phyloP scores from a whole-genome alignment of 1,140 invertebrate species.

The Wasmannia auropunctata region DNA sequence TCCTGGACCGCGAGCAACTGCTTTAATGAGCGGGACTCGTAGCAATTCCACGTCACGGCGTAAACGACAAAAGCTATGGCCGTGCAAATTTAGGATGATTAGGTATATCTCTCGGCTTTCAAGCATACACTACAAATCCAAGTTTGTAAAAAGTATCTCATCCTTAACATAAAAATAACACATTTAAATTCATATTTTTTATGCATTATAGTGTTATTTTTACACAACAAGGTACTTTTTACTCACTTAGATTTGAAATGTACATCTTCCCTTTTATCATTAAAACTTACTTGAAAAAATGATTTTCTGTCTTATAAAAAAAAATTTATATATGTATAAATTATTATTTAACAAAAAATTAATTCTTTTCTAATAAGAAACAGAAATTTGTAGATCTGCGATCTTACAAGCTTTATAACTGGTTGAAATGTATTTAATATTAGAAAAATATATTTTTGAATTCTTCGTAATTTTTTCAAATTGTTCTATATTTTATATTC shows the following conservation, averaged over 20 bases:
- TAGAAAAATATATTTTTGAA: background rate
- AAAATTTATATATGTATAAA: background rate
- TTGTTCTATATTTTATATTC: background rate
- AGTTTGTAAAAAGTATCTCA: too few species aligned
- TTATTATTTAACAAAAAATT: background rate
- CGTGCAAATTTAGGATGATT: background rate
- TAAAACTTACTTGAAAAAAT: background rate
- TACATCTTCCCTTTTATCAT: background rate
- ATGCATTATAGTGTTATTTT: too few species aligned
- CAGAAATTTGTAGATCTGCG: background rate
- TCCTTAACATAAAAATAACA: too few species aligned
- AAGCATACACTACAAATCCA: too few species aligned
- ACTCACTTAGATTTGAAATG: too few species aligned
- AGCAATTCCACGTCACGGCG: background rate
- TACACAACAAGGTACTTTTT: too few species aligned
- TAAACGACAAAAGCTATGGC: background rate
- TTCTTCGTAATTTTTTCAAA: background rate
- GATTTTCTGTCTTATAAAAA: background rate
- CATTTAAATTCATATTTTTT: too few species aligned
- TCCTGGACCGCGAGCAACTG: slow-evolving; percentile 44
- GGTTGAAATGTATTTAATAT: background rate
- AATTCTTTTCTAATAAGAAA: background rate
- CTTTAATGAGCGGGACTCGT: slow-evolving; percentile 38
- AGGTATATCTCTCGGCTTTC: background rate
- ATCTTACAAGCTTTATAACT: background rate